phyloP scores from a whole-genome alignment of 1,140 invertebrate genomes.

The Sinella curviseta region DNA sequence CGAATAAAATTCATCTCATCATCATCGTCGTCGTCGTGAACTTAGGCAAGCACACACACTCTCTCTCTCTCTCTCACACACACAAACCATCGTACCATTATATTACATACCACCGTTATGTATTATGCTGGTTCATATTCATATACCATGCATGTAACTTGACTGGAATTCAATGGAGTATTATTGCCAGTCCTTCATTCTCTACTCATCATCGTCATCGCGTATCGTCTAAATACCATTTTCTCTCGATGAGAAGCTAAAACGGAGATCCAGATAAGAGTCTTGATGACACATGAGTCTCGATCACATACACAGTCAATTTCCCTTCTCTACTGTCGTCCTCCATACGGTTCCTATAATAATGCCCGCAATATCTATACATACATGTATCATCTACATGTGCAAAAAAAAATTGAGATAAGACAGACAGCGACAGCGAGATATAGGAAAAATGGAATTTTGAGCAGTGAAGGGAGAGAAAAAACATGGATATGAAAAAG shows the following conservation, averaged over 20 bases:
- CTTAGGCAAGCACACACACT: neutral
- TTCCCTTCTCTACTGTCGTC: neutral
- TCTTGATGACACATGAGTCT: constrained; percentile 16
- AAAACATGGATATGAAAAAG: neutral
- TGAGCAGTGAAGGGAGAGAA: neutral
- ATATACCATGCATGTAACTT: no score
- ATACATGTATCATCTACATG: neutral
- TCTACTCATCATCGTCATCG: neutral
- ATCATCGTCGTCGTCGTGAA: neutral
- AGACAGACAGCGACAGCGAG: no score
- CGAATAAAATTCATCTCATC: constrained; percentile 24
- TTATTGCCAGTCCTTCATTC: neutral
- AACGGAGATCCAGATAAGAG: constrained; percentile 10
- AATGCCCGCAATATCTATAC: neutral
- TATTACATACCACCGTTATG: no score
- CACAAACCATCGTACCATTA: no score
- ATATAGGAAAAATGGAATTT: neutral
- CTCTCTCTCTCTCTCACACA: no score
- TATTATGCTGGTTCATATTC: no score
- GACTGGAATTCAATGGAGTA: constrained; percentile 21
- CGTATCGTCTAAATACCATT: constrained; percentile 11
- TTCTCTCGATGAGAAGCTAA: neutral
- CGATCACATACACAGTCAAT: constrained; percentile 19
- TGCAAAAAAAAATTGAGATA: neutral
- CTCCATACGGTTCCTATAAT: neutral